Base-by-base conservation (phyloP, 2,113 vertebrate genomes). In the Chunga burmeisteri region DNA sequence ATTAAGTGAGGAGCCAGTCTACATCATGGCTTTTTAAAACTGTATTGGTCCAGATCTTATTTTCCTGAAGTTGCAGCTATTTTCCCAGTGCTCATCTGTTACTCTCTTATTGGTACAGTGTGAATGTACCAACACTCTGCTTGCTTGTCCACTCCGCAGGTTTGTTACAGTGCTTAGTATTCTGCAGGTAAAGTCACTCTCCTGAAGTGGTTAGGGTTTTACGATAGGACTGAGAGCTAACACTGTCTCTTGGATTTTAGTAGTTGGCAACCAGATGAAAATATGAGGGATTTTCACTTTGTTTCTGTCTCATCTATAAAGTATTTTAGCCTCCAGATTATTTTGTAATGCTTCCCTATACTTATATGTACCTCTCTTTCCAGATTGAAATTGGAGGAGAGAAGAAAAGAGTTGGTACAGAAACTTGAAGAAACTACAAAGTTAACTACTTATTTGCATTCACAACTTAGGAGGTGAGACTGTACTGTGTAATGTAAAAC, bases 371-470 rank as follows among this genome's bases (percentile, higher is more conserved):
- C 26, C 42, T 93, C 19, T 95, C 62, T 95, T 74, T 94, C 79
- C 95, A 99, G 98, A 70, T 94, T 99, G 93, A 98, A 98, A 91
- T 89, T 98, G 94, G 98, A 99, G 88, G 98, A 99, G 55, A 98
- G 97, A 94, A 98, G 98, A 77, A 98, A 98, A 95, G 97, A 98
- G 66, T 91, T 99, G 81, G 94, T 99, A 38, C 98, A 98, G 84
- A 98, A 98, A 93, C 98, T 99, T 94, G 98, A 98, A 97, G 98
- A 99, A 97, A 98, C 98, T 5, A 99, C 98, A 6, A 98, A 98
- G 58, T 93, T 98, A 96, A 98, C 98, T 47, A 98, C 98, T n/a
- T 98, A 96, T 15, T 96, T 99, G 95, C 98, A 99, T 97, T 98
- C 98, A 10, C 98, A 99, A 1, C 98, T 99, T 85, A 98, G 98